Percentiles rank a stretch among this genome's conserved stretches.
These are phyloP conservation scores for Lottia gigantea DNA, from an alignment of 2,888 invertebrate genomes.

Conservation along the genomic window DNA sequence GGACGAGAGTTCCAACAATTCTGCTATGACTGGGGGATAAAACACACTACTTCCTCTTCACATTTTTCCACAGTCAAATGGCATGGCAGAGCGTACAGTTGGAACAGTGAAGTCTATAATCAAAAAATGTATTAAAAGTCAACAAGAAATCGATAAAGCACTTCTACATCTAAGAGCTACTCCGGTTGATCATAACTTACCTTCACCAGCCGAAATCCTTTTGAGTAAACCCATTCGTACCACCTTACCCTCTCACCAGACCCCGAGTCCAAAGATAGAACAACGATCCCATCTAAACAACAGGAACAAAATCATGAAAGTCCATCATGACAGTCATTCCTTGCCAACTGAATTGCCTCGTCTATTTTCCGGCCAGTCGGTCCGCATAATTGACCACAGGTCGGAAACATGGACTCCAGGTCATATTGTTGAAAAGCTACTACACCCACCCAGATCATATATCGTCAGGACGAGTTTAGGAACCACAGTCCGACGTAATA, in stretches of 20 bases:
- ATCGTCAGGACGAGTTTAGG: background rate
- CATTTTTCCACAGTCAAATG: constrained; percentile 5
- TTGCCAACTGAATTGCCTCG: background rate
- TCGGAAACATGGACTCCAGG: constrained; percentile 5
- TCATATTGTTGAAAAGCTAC: background rate
- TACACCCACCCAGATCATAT: background rate
- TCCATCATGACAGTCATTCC: background rate
- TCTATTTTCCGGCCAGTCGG: background rate
- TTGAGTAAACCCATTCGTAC: background rate
- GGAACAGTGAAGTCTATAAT: too few species aligned
- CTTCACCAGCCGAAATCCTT: constrained; percentile 9
- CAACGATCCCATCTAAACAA: background rate
- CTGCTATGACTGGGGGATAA: background rate
- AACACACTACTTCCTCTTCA: constrained; percentile 6
- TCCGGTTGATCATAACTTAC: background rate
- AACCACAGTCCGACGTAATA: background rate
- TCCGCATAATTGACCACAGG: background rate
- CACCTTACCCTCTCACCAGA: background rate
- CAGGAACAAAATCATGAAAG: background rate
- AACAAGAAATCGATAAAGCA: constrained; percentile 4
- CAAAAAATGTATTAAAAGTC: constrained; percentile 7
- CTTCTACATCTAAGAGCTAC: constrained; percentile 14
- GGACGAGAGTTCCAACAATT: constrained; percentile 11
- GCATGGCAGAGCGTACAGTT: constrained; percentile 11
- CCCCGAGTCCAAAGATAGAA: background rate